These are phyloP conservation scores for Caenorhabditis tropicalis DNA, from an alignment of 1,140 invertebrate species.

Conservation along the genomic window DNA sequence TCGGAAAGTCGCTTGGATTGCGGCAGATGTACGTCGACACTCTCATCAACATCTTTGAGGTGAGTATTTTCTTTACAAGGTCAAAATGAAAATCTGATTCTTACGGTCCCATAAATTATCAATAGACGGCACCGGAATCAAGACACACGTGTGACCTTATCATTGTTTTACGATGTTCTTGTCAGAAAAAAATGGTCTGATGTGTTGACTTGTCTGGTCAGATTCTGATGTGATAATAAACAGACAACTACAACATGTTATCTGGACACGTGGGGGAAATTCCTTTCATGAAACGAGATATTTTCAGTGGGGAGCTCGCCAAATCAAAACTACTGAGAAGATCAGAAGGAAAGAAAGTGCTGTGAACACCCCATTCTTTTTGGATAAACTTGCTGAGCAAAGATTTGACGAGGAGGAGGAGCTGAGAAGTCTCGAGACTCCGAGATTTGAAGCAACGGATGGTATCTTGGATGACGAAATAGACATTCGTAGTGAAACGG, in stretches of 20 bases:
- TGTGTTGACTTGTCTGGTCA: background rate
- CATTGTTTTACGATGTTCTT: background rate
- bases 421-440: background rate
- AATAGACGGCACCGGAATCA: background rate
- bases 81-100: background rate
- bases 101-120: background rate
- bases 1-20: slow-evolving; percentile 59
- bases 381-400: slow-evolving; percentile 1
- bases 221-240: background rate
- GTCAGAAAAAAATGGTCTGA: background rate
- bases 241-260: too few relatives aligned
- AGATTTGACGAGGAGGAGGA: slow-evolving; percentile 44
- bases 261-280: too few relatives aligned
- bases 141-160: background rate
- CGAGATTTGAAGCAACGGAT: background rate
- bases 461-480: background rate
- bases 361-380: background rate
- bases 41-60: slow-evolving; percentile 58
- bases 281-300: background rate
- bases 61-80: background rate
- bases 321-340: slow-evolving; percentile 55
- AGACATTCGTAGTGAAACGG: slow-evolving; percentile 25
- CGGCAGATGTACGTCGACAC: slow-evolving; percentile 54
- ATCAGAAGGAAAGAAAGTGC: slow-evolving; percentile 33
- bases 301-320: slow-evolving; percentile 58